Conservation (phyloP, 2,888 invertebrate genomes). For the Netelia melanura region DNA sequence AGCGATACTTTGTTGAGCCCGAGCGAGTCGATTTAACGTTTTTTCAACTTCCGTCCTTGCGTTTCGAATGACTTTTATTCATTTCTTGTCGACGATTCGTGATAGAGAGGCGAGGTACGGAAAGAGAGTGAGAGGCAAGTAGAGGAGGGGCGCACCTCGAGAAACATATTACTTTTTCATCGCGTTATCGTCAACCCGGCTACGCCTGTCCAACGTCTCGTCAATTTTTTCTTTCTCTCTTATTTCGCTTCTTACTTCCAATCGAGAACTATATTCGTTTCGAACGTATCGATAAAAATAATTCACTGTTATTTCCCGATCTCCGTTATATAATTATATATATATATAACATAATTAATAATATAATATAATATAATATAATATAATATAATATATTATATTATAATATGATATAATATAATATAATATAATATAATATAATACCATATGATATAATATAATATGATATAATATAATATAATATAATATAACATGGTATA, state of each 20-base stretch:
- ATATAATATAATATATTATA: no score
- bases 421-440: no score
- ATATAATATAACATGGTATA: no score
- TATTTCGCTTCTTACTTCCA: background rate
- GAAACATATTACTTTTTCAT: conserved; percentile 38
- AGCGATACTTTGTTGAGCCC: background rate
- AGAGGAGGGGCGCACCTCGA: background rate
- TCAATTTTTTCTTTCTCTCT: conserved; percentile 34
- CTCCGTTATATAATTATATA: background rate
- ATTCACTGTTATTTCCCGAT: background rate
- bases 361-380: no score
- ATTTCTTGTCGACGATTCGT: background rate
- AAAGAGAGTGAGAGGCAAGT: background rate
- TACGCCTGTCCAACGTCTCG: conserved; percentile 53
- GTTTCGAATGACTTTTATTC: conserved; percentile 44
- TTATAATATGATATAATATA: no score
- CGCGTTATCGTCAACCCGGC: conserved; percentile 35
- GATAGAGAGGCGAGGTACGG: background rate
- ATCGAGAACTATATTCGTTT: conserved; percentile 20
- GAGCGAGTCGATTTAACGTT: conserved; percentile 44
- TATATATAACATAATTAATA: no score
- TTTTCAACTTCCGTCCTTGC: conserved; percentile 64
- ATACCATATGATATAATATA: no score
- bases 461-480: no score
- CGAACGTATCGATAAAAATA: conserved; percentile 40